Conservation (phyloP, 2,797 vertebrate genomes). For the Chelon auratus region DNA sequence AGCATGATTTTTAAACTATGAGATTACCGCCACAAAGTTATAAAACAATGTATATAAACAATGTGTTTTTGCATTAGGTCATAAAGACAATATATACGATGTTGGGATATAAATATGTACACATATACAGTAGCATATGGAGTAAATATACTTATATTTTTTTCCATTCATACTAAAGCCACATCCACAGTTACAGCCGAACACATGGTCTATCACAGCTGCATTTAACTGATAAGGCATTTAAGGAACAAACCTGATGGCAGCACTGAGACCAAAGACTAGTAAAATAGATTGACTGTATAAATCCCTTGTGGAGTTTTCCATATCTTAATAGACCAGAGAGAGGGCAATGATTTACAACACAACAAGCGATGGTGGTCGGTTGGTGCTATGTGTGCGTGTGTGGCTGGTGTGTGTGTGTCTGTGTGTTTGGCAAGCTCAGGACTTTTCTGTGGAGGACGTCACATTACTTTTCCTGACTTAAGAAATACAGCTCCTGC, state of each 20-base stretch:
- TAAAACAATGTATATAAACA: not conserved
- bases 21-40: not conserved
- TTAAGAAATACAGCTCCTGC: conserved; percentile 62
- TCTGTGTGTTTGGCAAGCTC: conserved; percentile 70
- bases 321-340: conserved; percentile 85
- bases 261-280: conserved; percentile 80
- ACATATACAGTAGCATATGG: not conserved
- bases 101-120: not conserved
- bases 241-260: conserved; percentile 82
- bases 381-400: conserved; percentile 23
- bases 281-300: conserved; percentile 84
- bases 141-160: conserved; percentile 10
- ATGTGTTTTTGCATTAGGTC: not conserved
- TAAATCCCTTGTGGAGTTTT: conserved; percentile 82
- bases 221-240: conserved; percentile 84
- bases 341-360: conserved; percentile 78
- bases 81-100: not conserved
- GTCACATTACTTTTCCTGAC: conserved; percentile 66
- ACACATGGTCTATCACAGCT: conserved; percentile 73
- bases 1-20: not conserved
- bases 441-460: conserved; percentile 55
- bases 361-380: conserved; percentile 64
- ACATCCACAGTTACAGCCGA: conserved; percentile 53
- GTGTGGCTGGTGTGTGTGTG: conserved; percentile 19
- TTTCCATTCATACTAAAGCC: conserved; percentile 47